Evolutionary conservation across 2,888 invertebrate species (phyloP), one percentile per base, ranked within the genome.

Genomic region (Cerceris rybyensis): DNA sequence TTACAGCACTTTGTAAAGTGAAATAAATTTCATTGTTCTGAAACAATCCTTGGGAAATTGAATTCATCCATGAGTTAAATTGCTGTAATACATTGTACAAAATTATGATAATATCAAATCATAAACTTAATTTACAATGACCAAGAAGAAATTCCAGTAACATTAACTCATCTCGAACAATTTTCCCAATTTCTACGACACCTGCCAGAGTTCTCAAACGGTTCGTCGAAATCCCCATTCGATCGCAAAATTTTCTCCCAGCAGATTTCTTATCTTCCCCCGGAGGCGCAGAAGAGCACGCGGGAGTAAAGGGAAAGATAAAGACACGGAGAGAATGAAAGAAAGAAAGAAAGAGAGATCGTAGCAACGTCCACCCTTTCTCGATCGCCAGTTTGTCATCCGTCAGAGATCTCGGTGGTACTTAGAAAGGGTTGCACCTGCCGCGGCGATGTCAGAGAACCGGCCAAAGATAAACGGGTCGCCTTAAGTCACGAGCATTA

Each of bases 371-470:
- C 92, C 92, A 91, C 92, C 92, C 91, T 90, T 92, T 90, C 86
- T 83, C 89, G 88, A 92, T 91, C 88, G 87, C 85, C 81, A 89
- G 88, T 92, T 92, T 90, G 89, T 92, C 92, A 92, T 82, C 70
- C 87, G 91, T 91, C 90, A 86, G 78, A 82, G 72, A 42, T 61
- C 39, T 49, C 66, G 74, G 46, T 66, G 78, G 77, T 80, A 82
- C 78, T 73, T 70, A 78, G 83, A 83, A 82, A 72, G 82, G 85
- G 84, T 86, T 84, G 87, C 90, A 91, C 89, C 90, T 91, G 91
- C 85, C 87, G 81, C 71, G 80, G 70, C 60, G 79, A 80, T 78
- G 86, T 90, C 88, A 82, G 80, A 61, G 73, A 46, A 64, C 80
- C 74, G 78, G 81, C 78, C 81, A 84, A 86, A 88, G 88, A 88